phyloP scores from a whole-genome alignment of 2,113 vertebrate species.

The Rynchops niger region DNA sequence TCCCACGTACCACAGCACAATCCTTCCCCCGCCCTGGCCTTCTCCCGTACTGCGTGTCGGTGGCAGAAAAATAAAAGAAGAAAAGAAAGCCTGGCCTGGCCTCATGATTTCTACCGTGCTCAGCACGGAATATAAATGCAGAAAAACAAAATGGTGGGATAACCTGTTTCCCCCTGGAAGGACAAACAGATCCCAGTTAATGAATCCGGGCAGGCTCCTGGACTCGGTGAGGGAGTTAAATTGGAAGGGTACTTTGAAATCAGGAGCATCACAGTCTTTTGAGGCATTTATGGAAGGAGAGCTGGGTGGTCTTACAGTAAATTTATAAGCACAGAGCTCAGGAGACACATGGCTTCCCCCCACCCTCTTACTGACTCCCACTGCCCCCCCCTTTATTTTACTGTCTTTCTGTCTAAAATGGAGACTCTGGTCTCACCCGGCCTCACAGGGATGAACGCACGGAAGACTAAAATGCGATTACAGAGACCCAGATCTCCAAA shows the following conservation, averaged over 20 bases:
- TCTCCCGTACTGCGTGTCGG: neutral
- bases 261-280: neutral
- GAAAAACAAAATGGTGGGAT: neutral
- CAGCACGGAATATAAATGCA: neutral
- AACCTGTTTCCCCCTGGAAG: neutral
- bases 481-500: neutral
- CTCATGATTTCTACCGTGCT: neutral
- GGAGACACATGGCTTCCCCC: neutral
- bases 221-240: no score
- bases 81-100: neutral
- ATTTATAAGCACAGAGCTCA: neutral
- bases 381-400: neutral
- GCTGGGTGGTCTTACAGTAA: neutral
- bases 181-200: neutral
- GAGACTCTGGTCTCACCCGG: rapidly evolving
- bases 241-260: neutral
- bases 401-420: neutral
- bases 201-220: neutral
- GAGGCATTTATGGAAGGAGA: neutral
- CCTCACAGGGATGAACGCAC: neutral
- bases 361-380: rapidly evolving
- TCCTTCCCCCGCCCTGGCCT: neutral
- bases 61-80: constrained; percentile 9
- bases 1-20: neutral
- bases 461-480: neutral